These are phyloP conservation scores for Dendronephthya gigantea DNA, from an alignment of 64 coral and sea anemone genomes.

Conservation along the genomic window DNA sequence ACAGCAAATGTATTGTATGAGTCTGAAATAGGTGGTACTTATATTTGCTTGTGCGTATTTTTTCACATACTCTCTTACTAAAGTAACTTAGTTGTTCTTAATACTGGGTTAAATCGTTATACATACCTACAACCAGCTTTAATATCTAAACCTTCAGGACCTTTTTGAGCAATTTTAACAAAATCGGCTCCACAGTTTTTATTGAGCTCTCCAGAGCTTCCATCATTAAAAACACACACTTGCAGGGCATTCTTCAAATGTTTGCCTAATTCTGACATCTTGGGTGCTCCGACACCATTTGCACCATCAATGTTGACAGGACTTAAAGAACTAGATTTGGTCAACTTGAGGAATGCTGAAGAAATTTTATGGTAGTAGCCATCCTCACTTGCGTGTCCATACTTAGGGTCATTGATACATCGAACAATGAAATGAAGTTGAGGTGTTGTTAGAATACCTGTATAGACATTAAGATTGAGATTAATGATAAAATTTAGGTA, in stretches of 20 bases:
- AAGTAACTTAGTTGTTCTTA: no score
- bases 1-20: no score
- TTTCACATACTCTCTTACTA: no score
- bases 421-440: slow-evolving; percentile 93
- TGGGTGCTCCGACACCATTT: slow-evolving; percentile 88
- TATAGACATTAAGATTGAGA: background rate
- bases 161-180: slow-evolving; percentile 73
- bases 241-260: slow-evolving; percentile 50
- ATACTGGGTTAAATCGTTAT: no score
- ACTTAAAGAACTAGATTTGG: slow-evolving; percentile 21
- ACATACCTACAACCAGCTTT: slow-evolving; percentile 58
- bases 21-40: no score
- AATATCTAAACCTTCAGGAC: slow-evolving; percentile 61
- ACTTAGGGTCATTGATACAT: slow-evolving; percentile 66
- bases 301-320: slow-evolving; percentile 84
- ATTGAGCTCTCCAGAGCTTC: slow-evolving; percentile 58
- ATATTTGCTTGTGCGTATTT: no score
- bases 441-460: slow-evolving; percentile 80
- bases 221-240: slow-evolving; percentile 64
- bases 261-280: slow-evolving; percentile 58
- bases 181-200: slow-evolving; percentile 95
- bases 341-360: slow-evolving; percentile 68
- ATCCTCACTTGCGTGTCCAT: slow-evolving; percentile 62
- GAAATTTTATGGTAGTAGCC: slow-evolving; percentile 85
- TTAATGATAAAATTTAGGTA: background rate